Conservation (phyloP, 2,797 vertebrate species). For the Zalophus californianus region DNA sequence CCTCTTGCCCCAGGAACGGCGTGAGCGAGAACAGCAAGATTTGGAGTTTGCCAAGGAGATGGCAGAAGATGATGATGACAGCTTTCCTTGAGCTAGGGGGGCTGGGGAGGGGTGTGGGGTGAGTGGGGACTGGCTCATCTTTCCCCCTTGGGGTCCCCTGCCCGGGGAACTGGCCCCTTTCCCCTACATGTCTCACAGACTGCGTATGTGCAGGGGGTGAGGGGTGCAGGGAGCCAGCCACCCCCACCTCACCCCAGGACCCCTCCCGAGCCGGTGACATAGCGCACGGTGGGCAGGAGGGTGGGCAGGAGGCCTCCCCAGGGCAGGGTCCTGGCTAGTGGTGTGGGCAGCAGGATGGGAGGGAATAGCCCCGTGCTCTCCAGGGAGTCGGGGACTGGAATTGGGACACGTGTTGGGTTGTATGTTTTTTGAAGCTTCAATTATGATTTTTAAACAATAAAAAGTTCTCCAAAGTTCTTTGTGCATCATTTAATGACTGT, state of each 20-base stretch:
- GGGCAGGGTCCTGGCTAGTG: constrained; percentile 71
- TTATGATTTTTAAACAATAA: constrained; percentile 91
- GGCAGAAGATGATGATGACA: constrained; percentile 98
- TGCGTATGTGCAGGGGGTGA: constrained; percentile 71
- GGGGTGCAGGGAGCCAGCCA: constrained; percentile 40
- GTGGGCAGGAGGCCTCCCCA: constrained; percentile 5
- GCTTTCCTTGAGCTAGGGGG: constrained; percentile 93
- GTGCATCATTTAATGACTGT: not conserved
- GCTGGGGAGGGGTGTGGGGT: constrained; percentile 72
- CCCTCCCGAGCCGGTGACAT: constrained; percentile 66
- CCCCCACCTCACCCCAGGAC: constrained; percentile 29
- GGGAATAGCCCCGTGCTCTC: constrained; percentile 27
- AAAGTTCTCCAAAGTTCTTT: constrained; percentile 80
- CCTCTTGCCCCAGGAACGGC: constrained; percentile 91
- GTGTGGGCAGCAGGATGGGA: constrained; percentile 53
- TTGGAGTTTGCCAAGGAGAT: constrained; percentile 99
- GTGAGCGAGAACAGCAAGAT: constrained; percentile 98
- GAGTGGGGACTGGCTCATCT: constrained; percentile 56
- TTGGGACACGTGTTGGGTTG: constrained; percentile 71
- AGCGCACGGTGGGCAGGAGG: not conserved
- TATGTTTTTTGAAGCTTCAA: constrained; percentile 88
- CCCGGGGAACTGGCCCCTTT: constrained; percentile 2
- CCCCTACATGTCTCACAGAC: constrained; percentile 62
- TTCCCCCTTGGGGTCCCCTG: constrained; percentile 38
- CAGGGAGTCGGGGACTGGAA: constrained; percentile 50